phyloP scores from a whole-genome alignment of 2,888 invertebrate species.

The Chymomyza amoena region DNA sequence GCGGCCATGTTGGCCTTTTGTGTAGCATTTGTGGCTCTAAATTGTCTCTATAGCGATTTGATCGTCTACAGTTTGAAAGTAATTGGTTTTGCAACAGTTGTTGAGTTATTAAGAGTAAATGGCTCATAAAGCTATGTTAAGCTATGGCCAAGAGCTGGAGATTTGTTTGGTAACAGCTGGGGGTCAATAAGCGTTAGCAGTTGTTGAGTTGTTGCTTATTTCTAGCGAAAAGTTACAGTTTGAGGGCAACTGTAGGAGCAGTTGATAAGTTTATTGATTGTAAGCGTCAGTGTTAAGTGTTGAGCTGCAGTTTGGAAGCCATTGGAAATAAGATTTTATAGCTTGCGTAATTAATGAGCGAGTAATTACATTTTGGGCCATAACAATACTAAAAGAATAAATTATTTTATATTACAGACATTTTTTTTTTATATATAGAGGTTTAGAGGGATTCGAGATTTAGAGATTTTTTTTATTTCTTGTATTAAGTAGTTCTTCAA shows the following conservation, averaged over 20 bases:
- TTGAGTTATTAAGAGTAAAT: neutral
- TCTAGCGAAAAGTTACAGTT: neutral
- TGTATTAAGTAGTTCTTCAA: too few species aligned
- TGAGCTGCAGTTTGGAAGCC: neutral
- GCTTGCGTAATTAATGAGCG: too few species aligned
- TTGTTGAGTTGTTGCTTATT: neutral
- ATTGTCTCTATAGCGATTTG: constrained; percentile 27
- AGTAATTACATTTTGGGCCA: too few species aligned
- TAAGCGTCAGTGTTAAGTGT: too few species aligned
- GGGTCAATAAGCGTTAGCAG: neutral
- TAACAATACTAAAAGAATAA: too few species aligned
- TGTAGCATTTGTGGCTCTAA: neutral
- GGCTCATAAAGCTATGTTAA: neutral
- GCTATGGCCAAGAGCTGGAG: neutral
- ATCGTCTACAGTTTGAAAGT: constrained; percentile 46
- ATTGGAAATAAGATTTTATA: too few species aligned
- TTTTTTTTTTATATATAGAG: too few species aligned
- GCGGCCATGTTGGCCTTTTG: neutral
- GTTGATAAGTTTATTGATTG: neutral
- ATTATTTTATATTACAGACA: too few species aligned
- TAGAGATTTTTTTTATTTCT: too few species aligned
- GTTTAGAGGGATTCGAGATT: too few species aligned
- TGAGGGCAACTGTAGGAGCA: neutral
- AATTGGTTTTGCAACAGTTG: neutral
- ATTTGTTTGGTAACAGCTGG: neutral